Base-by-base conservation (phyloP, 2,113 vertebrate species). In the Gnathonemus longibarbis region DNA sequence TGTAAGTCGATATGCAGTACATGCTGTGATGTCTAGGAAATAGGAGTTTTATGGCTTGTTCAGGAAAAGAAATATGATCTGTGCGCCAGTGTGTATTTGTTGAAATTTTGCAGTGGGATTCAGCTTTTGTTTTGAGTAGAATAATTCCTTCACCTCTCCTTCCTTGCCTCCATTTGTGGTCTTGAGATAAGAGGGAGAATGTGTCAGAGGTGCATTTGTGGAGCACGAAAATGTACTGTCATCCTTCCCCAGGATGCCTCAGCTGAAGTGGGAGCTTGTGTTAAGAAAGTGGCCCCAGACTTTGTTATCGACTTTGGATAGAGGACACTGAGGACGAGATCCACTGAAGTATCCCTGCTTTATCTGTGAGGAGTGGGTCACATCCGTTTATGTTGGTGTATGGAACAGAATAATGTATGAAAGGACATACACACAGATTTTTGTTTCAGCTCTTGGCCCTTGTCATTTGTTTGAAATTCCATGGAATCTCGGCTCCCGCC, bases 381-480 rank as follows among this genome's bases (percentile, higher is more conserved):
- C 77, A 83, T 85, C 50, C 89, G 52, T 89, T 89, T 89, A 46
- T 83, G 48, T 42, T 27, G 11, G 35, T 48, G 7, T 70, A 58
- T 42, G 56, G n/a, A 53, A 74, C 88, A 49, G 46, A 80, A 83
- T 48, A 83, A 50, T 50, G 49, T 39, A 49, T 56, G 31, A 84
- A 13, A 49, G 89, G 39, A 83, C 46, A 49, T 48, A 53, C 77
- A 58, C 27, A 84, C 49, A 84, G 49, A 88, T 52, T 80, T 62
- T 58, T 89, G 39, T 89, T 62, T 58, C 52, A 19, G 52, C 50
- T 46, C 89, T 27, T 80, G 49, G 52, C 77, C 77, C 77, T 84
- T 80, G 50, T 50, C 89, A 42, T 89, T 85, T 89, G 77, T 89
- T 89, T 70, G 35, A 90, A 74, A 90, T 87, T 74, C 89, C 85